Percentiles rank a stretch among this genome's conserved stretches.
Conservation (phyloP, 2,113 vertebrate species). For the Sylvilagus bachmani region DNA sequence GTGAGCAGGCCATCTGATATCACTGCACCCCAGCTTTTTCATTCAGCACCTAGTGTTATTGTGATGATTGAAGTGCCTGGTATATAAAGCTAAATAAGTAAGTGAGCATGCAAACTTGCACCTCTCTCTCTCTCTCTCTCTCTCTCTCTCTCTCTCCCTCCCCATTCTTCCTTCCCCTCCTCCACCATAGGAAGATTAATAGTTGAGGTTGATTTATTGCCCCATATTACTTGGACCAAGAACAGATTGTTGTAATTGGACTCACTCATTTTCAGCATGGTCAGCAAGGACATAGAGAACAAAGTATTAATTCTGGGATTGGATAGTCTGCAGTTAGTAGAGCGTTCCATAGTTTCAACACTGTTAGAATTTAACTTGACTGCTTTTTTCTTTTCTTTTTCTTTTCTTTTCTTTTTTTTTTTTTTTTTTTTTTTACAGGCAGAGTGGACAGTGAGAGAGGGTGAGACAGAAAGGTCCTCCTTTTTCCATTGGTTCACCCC, state of each 20-base stretch:
- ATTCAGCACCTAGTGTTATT: neutral
- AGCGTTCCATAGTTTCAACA: neutral
- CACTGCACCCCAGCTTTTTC: neutral
- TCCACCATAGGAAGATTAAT: neutral
- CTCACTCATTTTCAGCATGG: conserved; percentile 56
- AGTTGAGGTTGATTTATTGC: conserved; percentile 21
- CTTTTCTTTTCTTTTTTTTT: too few relatives aligned
- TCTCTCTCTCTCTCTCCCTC: neutral
- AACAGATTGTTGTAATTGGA: neutral
- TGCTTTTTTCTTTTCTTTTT: too few relatives aligned
- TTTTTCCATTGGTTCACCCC: too few relatives aligned
- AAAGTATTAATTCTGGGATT: conserved; percentile 26
- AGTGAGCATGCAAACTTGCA: neutral
- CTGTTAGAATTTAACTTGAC: neutral
- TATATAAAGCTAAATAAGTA: neutral
- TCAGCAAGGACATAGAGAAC: conserved; percentile 32
- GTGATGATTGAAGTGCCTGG: neutral
- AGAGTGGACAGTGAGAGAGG: too few relatives aligned
- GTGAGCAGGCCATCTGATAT: neutral
- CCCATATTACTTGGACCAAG: neutral
- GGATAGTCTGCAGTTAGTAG: neutral
- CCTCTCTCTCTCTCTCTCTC: neutral
- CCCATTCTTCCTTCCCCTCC: neutral
- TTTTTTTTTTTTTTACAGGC: too few relatives aligned
- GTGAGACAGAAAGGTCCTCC: too few relatives aligned